Evolutionary conservation across 1,140 invertebrate species (phyloP), one percentile per base, ranked within the genome.

Genomic region (Apis cerana): DNA sequence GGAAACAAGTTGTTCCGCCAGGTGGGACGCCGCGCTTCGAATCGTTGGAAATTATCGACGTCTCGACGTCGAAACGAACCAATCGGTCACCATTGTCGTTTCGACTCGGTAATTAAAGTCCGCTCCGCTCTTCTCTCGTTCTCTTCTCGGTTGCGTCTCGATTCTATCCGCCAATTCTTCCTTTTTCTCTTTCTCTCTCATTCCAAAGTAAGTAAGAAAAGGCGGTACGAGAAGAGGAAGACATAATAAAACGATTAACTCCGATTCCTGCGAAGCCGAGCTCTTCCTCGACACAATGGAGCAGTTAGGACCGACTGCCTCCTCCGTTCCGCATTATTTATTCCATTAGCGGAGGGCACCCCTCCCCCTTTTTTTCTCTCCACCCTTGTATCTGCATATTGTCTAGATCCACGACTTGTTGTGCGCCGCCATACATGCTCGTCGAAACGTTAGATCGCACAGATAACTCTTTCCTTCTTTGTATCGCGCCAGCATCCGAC

Each of bases 191-290:
- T 23, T 43, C 4, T 43, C 5, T 7, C 4, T 43, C 33, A n/a
- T 43, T 2, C 7, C 33, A 2, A 43, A 43, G 4, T 5, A 4
- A 5, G 33, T 5, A 43, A 43, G 69, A 62, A 76, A 64, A 68
- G 74, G 75, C 33, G 65, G 59, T 43, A 74, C 33, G 75, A 86
- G 72, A 83, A 72, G 76, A 17, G 62, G 69, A 65, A 77, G 78
- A 87, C 78, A 80, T 87, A 85, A 88, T 88, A 87, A 82, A 88
- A 83, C 77, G 82, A 86, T 87, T 76, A 88, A 88, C 77, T 87
- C 33, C 82, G 78, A 88, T 87, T 87, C 77, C 83, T 87, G 77
- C 85, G 77, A 87, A 87, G 43, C 82, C 85, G 75, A 69, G 27
- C 58, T 7, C 33, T 43, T 43, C 4, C 33, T 33, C 72, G 72